Evolutionary conservation across 2,113 vertebrate species (phyloP).

Genomic region (Oncorhynchus nerka): DNA sequence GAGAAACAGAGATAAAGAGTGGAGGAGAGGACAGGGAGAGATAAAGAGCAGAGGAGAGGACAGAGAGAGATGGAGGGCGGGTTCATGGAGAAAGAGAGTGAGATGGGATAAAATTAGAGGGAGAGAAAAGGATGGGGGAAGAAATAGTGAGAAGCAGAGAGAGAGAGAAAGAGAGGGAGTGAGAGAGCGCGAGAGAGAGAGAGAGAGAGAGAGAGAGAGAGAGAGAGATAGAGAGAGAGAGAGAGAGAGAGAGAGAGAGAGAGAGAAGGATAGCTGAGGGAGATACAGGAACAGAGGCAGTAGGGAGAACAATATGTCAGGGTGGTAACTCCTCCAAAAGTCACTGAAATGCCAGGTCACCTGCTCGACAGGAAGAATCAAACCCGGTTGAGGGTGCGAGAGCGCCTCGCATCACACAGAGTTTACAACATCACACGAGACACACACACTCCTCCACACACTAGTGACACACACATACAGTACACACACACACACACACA

Average conservation of each 20-base stretch:
- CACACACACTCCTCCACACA: slow-evolving; percentile 26
- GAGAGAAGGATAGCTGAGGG: slow-evolving; percentile 23
- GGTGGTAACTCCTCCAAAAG: slow-evolving; percentile 74
- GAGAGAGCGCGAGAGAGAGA: neutral
- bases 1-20: slow-evolving; percentile 5
- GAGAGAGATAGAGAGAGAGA: neutral
- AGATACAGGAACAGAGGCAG: slow-evolving; percentile 24
- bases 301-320: slow-evolving; percentile 57
- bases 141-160: too few species aligned
- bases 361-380: slow-evolving; percentile 63
- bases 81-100: neutral
- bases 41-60: neutral
- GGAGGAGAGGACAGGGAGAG: neutral
- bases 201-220: neutral
- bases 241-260: slow-evolving; percentile 1
- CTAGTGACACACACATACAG: slow-evolving; percentile 20
- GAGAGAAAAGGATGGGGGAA: neutral
- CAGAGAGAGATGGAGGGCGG: slow-evolving; percentile 28
- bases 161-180: neutral
- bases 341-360: slow-evolving; percentile 79
- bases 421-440: slow-evolving; percentile 42
- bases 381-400: slow-evolving; percentile 48
- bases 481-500: neutral
- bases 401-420: slow-evolving; percentile 49
- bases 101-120: neutral